Evolutionary conservation across 2,888 invertebrate species (phyloP).

Genomic region (Drosophila neotestacea): DNA sequence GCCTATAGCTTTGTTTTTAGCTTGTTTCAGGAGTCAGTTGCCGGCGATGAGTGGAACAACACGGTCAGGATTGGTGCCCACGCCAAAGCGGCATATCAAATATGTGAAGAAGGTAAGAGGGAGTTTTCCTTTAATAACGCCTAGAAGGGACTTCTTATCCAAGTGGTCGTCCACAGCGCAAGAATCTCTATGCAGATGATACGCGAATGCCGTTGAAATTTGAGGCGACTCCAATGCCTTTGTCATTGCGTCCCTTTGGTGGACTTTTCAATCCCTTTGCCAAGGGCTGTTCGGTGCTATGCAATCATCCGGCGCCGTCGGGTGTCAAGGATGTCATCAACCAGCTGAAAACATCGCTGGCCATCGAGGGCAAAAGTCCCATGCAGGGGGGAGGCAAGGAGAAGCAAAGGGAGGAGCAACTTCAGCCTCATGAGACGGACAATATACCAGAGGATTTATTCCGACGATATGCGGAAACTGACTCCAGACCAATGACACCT

Average conservation of each 20-base stretch:
- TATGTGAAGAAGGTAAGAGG: conserved; percentile 65
- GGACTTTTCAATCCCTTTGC: conserved; percentile 93
- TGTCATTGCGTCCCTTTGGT: conserved; percentile 91
- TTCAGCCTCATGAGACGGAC: conserved; percentile 84
- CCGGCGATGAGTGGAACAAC: conserved; percentile 87
- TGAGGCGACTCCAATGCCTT: conserved; percentile 90
- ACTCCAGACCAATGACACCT: conserved; percentile 93
- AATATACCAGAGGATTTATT: conserved; percentile 92
- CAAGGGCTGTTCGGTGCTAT: conserved; percentile 92
- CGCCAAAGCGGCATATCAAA: conserved; percentile 85
- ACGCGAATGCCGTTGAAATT: conserved; percentile 83
- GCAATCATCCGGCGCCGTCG: conserved; percentile 93
- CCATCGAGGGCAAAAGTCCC: conserved; percentile 72
- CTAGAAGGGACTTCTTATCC: conserved; percentile 49
- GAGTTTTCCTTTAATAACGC: conserved; percentile 7
- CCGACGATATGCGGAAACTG: conserved; percentile 93
- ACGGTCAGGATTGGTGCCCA: conserved; percentile 89
- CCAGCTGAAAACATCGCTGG: conserved; percentile 90
- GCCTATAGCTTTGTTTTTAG: conserved; percentile 14
- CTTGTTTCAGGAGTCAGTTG: conserved; percentile 17
- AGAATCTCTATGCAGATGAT: conserved; percentile 52
- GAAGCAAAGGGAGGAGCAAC: conserved; percentile 33
- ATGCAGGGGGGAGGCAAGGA: conserved; percentile 47
- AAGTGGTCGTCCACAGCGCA: conserved; percentile 43
- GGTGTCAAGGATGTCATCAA: conserved; percentile 90